Evolutionary conservation across 2,797 vertebrate genomes (phyloP).

Genomic region (Steatocranus sp.): DNA sequence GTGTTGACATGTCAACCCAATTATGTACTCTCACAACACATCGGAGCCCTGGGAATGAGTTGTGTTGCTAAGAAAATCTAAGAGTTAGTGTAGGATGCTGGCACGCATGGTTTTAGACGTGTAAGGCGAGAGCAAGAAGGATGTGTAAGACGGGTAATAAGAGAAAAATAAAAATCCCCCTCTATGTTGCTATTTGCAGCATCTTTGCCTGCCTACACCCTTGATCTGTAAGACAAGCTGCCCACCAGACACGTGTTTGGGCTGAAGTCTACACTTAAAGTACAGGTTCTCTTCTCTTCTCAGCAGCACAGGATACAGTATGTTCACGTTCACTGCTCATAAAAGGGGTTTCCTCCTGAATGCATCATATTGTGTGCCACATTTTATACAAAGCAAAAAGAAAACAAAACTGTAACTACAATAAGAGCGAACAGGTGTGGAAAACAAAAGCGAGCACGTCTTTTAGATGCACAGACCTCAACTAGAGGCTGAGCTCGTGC

Average conservation of each 20-base stretch:
- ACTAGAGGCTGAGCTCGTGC: neutral
- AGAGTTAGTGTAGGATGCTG: neutral
- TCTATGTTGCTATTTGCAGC: conserved; percentile 47
- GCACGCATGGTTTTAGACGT: neutral
- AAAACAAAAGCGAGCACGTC: neutral
- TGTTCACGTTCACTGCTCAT: conserved; percentile 3
- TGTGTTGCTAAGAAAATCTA: neutral
- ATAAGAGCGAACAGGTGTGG: neutral
- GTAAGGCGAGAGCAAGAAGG: conserved; percentile 15
- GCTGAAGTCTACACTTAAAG: conserved; percentile 7
- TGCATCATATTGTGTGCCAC: neutral
- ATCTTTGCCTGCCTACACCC: conserved; percentile 36
- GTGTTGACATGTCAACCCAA: conserved; percentile 63
- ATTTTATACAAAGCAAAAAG: neutral
- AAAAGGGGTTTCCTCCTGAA: conserved; percentile 25
- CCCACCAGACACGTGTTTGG: conserved; percentile 36
- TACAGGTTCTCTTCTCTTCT: neutral
- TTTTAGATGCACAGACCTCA: conserved; percentile 1
- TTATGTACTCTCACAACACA: conserved; percentile 29
- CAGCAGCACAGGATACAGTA: neutral
- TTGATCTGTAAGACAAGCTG: conserved; percentile 41
- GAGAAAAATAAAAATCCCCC: conserved; percentile 39
- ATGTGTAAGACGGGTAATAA: conserved; percentile 18
- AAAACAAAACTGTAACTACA: neutral
- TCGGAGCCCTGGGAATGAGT: neutral